Evolutionary conservation across 2,888 invertebrate genomes (phyloP), one percentile per base, ranked within the genome.

Genomic region (Oasisia sp.): DNA sequence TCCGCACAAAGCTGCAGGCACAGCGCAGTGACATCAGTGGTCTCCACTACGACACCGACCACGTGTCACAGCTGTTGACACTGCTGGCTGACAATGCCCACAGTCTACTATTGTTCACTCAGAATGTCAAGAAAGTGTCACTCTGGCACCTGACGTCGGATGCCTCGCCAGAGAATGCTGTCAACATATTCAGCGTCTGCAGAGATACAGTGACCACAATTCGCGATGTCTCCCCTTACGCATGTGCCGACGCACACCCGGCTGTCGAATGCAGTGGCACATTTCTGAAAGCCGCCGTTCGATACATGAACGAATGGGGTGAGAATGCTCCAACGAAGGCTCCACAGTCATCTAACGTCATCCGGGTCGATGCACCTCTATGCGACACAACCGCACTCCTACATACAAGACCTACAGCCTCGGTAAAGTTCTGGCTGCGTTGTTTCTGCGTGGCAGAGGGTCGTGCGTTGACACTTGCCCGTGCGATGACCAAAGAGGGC

Each of bases 31-130:
- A 95, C 91, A 95, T 96, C 45, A 95, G 94, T 58, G 92, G 93
- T n/a, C 91, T 93, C 27, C 92, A 93, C 89, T 96, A 95, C 92
- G 93, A 94, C 74, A 56, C 93, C 32, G 74, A 93, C 1, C 94
- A 96, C 91, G 93, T 95, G 92, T 92, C 92, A 44, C 90, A 93
- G 11, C 93, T 96, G 56, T 93, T 96, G 89, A 91, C 94, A 89
- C 94, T 94, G 92, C 93, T 95, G 9, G 92, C 94, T 32, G 92
- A 95, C 89, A 93, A 94, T 19, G 94, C 94, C 11, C 95, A 95
- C 89, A 94, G 94, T 44, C 93, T 96, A 89, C 93, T 96, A 27
- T 93, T 96, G 32, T 96, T 96, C 93, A 95, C 95, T 8, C 96
- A 96, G 93, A 95, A 95, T 93, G 94, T 96, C 12, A 89, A 92